Evolutionary conservation across 2,888 invertebrate genomes (phyloP).

Genomic region (Cataglyphis altisquamis): DNA sequence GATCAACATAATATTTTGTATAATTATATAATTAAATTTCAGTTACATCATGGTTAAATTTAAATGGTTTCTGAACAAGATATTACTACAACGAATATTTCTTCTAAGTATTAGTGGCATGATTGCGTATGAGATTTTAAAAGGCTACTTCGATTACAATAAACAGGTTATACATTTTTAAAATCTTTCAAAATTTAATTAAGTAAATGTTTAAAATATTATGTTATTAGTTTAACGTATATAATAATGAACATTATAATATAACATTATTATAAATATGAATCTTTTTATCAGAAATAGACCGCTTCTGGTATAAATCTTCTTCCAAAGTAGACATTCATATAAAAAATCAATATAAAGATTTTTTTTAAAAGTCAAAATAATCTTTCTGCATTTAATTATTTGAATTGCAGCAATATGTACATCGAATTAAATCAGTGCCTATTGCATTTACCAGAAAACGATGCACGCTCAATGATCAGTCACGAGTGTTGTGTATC

Average conservation of each 20-base stretch:
- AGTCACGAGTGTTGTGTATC: conserved; percentile 58
- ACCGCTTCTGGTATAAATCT: background rate
- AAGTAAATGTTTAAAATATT: background rate
- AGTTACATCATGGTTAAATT: conserved; percentile 64
- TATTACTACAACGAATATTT: conserved; percentile 69
- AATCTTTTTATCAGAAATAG: background rate
- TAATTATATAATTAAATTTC: conserved; percentile 17
- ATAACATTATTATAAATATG: too few relatives aligned
- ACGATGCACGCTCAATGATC: conserved; percentile 37
- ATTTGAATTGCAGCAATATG: background rate
- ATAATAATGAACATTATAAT: background rate
- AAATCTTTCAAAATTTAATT: background rate
- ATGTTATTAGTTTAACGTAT: background rate
- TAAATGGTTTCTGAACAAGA: conserved; percentile 57
- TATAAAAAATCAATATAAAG: background rate
- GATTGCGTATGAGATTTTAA: conserved; percentile 71
- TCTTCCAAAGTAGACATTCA: background rate
- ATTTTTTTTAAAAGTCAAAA: background rate
- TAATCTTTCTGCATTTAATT: background rate
- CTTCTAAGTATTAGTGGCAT: conserved; percentile 69
- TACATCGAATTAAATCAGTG: conserved; percentile 51
- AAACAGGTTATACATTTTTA: conserved; percentile 60
- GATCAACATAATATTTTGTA: background rate
- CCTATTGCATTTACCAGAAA: conserved; percentile 59
- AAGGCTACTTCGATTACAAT: conserved; percentile 73